phyloP scores from a whole-genome alignment of 2,113 vertebrate species.

The Muntiacus reevesi region DNA sequence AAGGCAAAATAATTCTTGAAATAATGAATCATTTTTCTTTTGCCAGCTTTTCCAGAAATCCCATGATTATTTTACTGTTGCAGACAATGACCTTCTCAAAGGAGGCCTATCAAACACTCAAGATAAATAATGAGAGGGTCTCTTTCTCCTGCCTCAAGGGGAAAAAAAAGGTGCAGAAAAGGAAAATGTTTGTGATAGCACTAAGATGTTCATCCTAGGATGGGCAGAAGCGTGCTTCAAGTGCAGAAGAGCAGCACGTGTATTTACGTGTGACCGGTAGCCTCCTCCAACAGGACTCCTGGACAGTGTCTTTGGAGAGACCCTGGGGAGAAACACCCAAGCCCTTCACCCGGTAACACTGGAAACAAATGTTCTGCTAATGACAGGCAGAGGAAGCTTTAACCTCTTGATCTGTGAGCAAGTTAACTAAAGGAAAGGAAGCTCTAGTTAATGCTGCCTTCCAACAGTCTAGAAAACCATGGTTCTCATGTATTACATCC shows the following conservation, averaged over 20 bases:
- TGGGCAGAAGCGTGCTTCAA: neutral
- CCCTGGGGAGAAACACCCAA: neutral
- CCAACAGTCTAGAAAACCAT: slow-evolving; percentile 50
- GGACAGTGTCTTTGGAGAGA: neutral
- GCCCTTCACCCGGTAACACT: neutral
- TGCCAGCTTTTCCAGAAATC: slow-evolving; percentile 77
- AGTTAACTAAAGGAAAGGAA: slow-evolving; percentile 55
- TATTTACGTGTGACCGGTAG: neutral
- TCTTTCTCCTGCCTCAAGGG: slow-evolving; percentile 61
- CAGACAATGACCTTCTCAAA: slow-evolving; percentile 79
- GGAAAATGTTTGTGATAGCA: slow-evolving; percentile 59
- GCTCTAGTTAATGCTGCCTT: neutral
- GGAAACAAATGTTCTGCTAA: neutral
- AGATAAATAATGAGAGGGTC: slow-evolving; percentile 76
- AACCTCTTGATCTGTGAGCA: slow-evolving; percentile 14
- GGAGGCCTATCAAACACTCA: slow-evolving; percentile 67
- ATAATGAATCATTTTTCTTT: slow-evolving; percentile 80
- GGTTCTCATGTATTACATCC: neutral
- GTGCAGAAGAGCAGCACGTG: neutral
- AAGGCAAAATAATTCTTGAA: slow-evolving; percentile 81
- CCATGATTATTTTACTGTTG: slow-evolving; percentile 77
- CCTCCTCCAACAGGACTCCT: neutral
- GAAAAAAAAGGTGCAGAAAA: slow-evolving; percentile 42
- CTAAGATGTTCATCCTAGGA: slow-evolving; percentile 43
- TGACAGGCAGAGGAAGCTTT: slow-evolving; percentile 16